Percentiles rank a stretch among this genome's conserved stretches.
phyloP scores from a whole-genome alignment of 2,797 vertebrate species.

The Myotis daubentonii region DNA sequence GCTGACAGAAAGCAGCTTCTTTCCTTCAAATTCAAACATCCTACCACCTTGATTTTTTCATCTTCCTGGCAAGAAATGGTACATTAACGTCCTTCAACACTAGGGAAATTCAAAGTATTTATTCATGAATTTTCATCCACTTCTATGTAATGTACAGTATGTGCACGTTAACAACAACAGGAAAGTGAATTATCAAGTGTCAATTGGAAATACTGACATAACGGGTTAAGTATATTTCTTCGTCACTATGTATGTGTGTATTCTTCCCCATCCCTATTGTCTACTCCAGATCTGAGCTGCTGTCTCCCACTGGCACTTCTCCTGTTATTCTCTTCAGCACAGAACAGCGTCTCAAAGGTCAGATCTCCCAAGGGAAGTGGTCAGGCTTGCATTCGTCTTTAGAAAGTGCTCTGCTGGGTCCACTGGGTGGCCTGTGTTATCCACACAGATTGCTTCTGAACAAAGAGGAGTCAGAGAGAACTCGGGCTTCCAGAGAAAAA shows the following conservation, averaged over 20 bases:
- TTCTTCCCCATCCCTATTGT: not conserved
- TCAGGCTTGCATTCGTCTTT: slow-evolving; percentile 51
- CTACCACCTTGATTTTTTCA: not conserved
- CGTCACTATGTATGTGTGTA: not conserved
- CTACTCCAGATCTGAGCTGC: slow-evolving; percentile 31
- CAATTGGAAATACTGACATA: not conserved
- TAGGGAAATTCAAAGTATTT: slow-evolving; percentile 62
- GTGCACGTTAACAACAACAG: slow-evolving; percentile 15
- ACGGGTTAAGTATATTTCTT: not conserved
- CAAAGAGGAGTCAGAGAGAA: slow-evolving; percentile 66
- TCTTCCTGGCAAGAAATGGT: slow-evolving; percentile 45
- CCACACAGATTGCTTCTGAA: slow-evolving; percentile 60
- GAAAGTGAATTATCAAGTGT: not conserved
- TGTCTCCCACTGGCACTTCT: not conserved
- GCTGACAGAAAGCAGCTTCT: not conserved
- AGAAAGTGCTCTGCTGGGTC: slow-evolving; percentile 32
- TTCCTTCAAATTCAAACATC: slow-evolving; percentile 25
- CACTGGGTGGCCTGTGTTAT: slow-evolving; percentile 51
- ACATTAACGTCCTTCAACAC: slow-evolving; percentile 39
- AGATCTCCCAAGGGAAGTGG: slow-evolving; percentile 41
- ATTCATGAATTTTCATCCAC: slow-evolving; percentile 40
- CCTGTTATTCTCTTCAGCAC: slow-evolving; percentile 31
- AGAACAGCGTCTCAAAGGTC: slow-evolving; percentile 10
- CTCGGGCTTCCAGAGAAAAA: slow-evolving; percentile 68
- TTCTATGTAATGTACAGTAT: slow-evolving; percentile 48